phyloP scores from a whole-genome alignment of 2,113 vertebrate genomes.

The Xiphorhynchus elegans region DNA sequence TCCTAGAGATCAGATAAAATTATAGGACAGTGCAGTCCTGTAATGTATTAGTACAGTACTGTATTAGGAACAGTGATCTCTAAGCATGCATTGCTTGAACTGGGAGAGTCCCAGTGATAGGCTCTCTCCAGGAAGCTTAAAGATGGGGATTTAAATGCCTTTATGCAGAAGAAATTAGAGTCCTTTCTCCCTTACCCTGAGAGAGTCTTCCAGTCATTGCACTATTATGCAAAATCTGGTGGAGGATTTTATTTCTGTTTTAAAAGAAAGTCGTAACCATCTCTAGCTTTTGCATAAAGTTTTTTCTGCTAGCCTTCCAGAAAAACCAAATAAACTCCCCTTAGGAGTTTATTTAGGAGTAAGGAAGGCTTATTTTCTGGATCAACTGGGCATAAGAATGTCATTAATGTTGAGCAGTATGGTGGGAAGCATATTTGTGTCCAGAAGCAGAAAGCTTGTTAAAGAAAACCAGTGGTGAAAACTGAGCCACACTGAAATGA shows the following conservation, averaged over 20 bases:
- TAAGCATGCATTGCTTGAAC: not conserved
- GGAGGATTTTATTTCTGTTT: not conserved
- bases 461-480: not conserved
- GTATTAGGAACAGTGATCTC: not conserved
- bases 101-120: not conserved
- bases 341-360: not conserved
- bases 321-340: not conserved
- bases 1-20: not conserved
- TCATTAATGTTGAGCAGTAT: not conserved
- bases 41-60: not conserved
- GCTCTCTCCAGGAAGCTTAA: not conserved
- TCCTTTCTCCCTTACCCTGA: not conserved
- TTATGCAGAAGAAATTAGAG: not conserved
- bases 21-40: not conserved
- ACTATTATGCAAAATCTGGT: not conserved
- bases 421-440: not conserved
- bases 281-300: not conserved
- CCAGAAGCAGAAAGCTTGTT: not conserved
- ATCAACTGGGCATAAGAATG: not conserved
- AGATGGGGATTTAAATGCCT: not conserved
- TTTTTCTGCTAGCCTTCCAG: not conserved
- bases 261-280: not conserved
- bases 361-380: constrained; percentile 7
- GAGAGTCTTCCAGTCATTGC: not conserved
- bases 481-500: not conserved